Base-by-base conservation (phyloP, 2,797 vertebrate genomes). In the Ceryle rudis region DNA sequence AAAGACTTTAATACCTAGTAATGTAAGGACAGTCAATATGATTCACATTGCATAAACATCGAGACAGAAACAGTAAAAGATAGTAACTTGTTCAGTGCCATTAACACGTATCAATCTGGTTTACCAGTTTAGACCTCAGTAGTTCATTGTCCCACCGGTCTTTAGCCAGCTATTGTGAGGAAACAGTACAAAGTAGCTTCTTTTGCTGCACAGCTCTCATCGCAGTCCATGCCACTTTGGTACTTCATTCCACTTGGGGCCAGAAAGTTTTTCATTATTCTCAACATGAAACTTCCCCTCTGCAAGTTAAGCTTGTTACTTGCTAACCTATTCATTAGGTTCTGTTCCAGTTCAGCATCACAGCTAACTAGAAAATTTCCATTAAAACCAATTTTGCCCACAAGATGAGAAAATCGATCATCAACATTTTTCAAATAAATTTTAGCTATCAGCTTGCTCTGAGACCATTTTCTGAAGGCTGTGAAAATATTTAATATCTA, bases 381-480 rank as follows among this genome's bases (percentile, higher is more conserved):
- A 94, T 95, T 95, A 96, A 95, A 96, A 95, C 41, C 81, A 95
- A 86, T 96, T 94, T 96, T 95, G 23, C 80, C 85, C 44, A 70
- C 64, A 88, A 95, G 89, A 96, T 57, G 70, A 95, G 66, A 91
- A 93, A 95, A 97, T 57, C 58, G 81, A 93, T 96, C 89, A 95
- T 91, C 89, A 94, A 93, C 67, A 33, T 91, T 93, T 94, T 91
- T 95, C 81, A 94, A 85, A 90, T 82, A 95, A 81, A 86, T 93
- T 89, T 89, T 65, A 89, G 71, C 83, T 94, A 77, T 86, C 90
- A 67, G 46, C 6, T 16, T 80, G 44, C 47, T 92, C 69, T 89
- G 64, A 94, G 74, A 96, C 64, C 67, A 69, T 86, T 96, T 96
- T 77, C 81, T 11, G 15, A 84, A 94, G 90, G 39, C 77, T 89